A percentile compares a stretch with the other conserved stretches of the same genome.
Conservation (phyloP, 2,888 invertebrate genomes). For the Chirona hameri region DNA sequence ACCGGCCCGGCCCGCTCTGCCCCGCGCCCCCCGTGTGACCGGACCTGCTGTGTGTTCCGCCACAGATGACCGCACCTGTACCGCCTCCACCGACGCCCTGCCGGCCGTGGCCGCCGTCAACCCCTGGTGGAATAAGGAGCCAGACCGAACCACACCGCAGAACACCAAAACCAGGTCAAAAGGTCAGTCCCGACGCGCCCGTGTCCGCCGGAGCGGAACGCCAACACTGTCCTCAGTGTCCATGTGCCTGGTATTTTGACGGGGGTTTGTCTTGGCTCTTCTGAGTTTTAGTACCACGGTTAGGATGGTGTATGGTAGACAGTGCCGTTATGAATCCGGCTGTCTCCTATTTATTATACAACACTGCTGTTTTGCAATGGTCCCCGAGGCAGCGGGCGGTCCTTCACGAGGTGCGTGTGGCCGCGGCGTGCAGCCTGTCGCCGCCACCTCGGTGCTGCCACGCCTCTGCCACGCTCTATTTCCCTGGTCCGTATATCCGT, state of each 20-base stretch:
- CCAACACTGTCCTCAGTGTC: neutral
- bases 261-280: no score
- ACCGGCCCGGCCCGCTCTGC: no score
- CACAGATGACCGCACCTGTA: constrained; percentile 1
- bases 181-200: neutral
- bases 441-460: neutral
- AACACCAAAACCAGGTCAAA: neutral
- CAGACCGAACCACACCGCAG: neutral
- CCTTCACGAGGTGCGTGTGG: no score
- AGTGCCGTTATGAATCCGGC: no score
- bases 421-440: no score
- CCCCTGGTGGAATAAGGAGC: constrained; percentile 8
- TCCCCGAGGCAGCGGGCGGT: no score
- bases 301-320: no score
- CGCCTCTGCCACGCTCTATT: neutral
- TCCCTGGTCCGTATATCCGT: neutral
- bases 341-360: no score
- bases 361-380: no score
- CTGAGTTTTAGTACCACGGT: no score
- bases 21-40: no score
- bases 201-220: neutral
- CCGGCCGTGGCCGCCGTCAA: neutral
- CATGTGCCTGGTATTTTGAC: neutral
- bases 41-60: no score
- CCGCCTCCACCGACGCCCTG: neutral